Percentiles rank a stretch among this genome's conserved stretches.
These are phyloP conservation scores for Cataglyphis rosenhaueri DNA, from an alignment of 2,888 invertebrate species.

Conservation along the genomic window DNA sequence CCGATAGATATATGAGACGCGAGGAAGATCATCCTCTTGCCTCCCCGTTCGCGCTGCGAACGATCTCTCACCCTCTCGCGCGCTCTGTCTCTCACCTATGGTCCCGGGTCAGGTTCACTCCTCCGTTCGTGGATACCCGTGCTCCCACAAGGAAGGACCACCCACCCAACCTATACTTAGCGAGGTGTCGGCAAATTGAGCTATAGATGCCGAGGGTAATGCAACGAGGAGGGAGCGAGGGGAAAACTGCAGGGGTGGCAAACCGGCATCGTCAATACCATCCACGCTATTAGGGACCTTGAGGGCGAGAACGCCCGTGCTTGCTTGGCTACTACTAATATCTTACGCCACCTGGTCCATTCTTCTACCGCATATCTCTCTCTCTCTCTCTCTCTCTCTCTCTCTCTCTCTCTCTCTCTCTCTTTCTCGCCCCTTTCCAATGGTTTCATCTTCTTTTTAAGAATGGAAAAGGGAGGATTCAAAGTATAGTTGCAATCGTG, in stretches of 20 bases:
- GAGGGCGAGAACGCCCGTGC: conserved; percentile 58
- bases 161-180: conserved; percentile 86
- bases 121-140: conserved; percentile 70
- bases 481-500: conserved; percentile 25
- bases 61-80: conserved; percentile 56
- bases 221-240: conserved; percentile 69
- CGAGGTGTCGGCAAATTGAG: conserved; percentile 86
- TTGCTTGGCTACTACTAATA: conserved; percentile 78
- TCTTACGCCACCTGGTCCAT: conserved; percentile 82
- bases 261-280: conserved; percentile 79
- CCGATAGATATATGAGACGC: conserved; percentile 74
- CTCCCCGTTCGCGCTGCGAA: conserved; percentile 43
- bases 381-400: conserved; percentile 54
- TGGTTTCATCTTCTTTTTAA: conserved; percentile 2
- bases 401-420: conserved; percentile 53
- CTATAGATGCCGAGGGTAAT: conserved; percentile 84
- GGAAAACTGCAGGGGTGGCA: conserved; percentile 44
- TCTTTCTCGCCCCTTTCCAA: conserved; percentile 66
- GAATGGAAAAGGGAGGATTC: conserved; percentile 43
- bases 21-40: conserved; percentile 54
- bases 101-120: conserved; percentile 72
- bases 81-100: conserved; percentile 66
- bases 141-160: conserved; percentile 75
- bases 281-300: conserved; percentile 81
- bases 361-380: conserved; percentile 72